Evolutionary conservation across 2,888 invertebrate species (phyloP).

Genomic region (Phlogophora meticulosa): DNA sequence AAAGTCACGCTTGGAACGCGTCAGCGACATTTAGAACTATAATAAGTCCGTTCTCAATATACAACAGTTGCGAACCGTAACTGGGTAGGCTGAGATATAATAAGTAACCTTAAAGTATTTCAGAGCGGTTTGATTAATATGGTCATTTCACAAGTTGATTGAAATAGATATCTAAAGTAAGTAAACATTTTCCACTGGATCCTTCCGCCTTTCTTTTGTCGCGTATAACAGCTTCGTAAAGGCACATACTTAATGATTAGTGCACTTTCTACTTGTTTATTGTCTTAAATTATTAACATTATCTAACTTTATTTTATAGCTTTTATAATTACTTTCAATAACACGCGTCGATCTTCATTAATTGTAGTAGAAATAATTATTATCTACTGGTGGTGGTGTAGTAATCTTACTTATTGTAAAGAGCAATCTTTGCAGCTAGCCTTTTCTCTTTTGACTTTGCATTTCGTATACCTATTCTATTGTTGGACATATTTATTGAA

Average conservation of each 20-base stretch:
- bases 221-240: conserved; percentile 14
- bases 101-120: conserved; percentile 25
- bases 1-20: conserved; percentile 51
- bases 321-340: conserved; percentile 10
- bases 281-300: conserved; percentile 17
- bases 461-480: conserved; percentile 7
- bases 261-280: conserved; percentile 37
- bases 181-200: conserved; percentile 13
- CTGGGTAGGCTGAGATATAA: conserved; percentile 15
- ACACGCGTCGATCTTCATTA: not conserved
- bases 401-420: conserved; percentile 4
- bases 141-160: conserved; percentile 5
- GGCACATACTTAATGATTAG: conserved; percentile 18
- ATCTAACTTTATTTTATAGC: conserved; percentile 13
- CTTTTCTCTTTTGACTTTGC: conserved; percentile 21
- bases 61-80: conserved; percentile 28
- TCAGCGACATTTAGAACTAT: conserved; percentile 42
- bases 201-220: conserved; percentile 19
- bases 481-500: conserved; percentile 27
- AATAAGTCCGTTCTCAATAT: conserved; percentile 33
- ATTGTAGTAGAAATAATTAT: conserved; percentile 2
- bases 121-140: not conserved
- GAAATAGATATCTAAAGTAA: conserved; percentile 1
- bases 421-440: not conserved
- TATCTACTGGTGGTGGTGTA: not conserved